Conservation (phyloP, 2,797 vertebrate species). For the Loriculus beryllinus region DNA sequence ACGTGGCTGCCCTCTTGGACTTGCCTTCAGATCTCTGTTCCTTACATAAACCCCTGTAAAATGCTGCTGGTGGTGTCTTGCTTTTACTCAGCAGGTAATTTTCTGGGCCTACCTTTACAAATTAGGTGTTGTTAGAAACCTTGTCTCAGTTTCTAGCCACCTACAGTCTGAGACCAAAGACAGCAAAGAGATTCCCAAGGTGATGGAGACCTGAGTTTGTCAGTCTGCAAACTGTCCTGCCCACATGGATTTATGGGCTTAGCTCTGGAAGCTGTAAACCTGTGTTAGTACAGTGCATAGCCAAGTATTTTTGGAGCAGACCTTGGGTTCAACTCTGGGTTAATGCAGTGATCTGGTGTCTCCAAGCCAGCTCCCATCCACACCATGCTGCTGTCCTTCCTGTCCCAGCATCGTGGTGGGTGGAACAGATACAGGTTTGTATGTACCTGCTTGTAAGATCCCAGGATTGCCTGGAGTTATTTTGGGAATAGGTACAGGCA, state of each 20-base stretch:
- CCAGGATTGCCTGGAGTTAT: neutral
- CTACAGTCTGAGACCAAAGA: neutral
- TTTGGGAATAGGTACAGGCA: neutral
- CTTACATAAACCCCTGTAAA: neutral
- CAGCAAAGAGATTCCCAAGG: neutral
- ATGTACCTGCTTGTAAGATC: neutral
- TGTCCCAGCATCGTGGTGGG: neutral
- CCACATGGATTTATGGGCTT: neutral
- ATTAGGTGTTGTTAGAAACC: neutral
- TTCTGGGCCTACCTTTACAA: neutral
- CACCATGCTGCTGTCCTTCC: neutral
- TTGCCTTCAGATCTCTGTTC: neutral
- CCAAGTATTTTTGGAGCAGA: conserved; percentile 17
- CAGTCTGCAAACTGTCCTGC: neutral
- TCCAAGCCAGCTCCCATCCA: neutral
- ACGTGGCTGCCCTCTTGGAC: neutral
- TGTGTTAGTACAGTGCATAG: neutral
- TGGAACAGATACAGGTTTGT: neutral
- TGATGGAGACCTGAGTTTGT: neutral
- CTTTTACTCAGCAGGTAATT: neutral
- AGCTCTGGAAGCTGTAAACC: conserved; percentile 2
- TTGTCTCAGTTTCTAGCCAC: neutral
- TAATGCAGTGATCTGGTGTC: neutral
- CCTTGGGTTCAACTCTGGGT: neutral
- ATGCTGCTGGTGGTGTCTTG: neutral